A percentile compares a stretch with the other conserved stretches of the same genome.
Conservation (phyloP, 2,888 invertebrate species). For the Sphaerophoria taeniata region DNA sequence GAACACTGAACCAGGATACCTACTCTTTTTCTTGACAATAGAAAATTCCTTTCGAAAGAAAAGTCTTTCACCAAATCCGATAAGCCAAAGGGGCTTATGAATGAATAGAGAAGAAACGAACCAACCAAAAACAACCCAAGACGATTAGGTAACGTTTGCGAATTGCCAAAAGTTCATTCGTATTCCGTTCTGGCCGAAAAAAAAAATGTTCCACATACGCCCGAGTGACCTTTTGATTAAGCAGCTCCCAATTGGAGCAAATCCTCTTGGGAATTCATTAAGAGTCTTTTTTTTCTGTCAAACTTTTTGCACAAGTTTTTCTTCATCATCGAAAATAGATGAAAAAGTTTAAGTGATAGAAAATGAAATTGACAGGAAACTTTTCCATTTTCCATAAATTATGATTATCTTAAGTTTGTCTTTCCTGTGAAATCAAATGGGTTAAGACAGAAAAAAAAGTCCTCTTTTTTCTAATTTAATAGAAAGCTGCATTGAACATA, state of each 20-base stretch:
- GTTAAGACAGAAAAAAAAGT: slow-evolving; percentile 24
- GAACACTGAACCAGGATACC: not conserved
- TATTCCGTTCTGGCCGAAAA: not conserved
- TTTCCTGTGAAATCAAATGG: slow-evolving; percentile 43
- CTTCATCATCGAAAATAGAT: not conserved
- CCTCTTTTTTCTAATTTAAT: slow-evolving; percentile 25
- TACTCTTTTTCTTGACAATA: not conserved
- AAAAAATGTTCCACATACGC: slow-evolving; percentile 40
- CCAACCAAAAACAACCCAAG: not conserved
- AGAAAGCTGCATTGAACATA: slow-evolving; percentile 47
- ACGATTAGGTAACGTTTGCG: slow-evolving; percentile 23
- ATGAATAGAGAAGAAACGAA: not conserved
- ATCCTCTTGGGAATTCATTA: slow-evolving; percentile 40
- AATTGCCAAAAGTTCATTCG: slow-evolving; percentile 23
- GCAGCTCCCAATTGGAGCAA: slow-evolving; percentile 1
- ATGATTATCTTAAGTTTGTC: slow-evolving; percentile 21
- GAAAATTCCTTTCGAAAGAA: not conserved
- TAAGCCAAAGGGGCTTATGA: slow-evolving; percentile 18
- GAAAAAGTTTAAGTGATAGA: slow-evolving; percentile 3
- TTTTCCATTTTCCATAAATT: slow-evolving; percentile 55
- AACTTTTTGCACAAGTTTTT: not conserved
- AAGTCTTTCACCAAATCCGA: not conserved
- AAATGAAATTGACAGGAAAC: slow-evolving; percentile 5
- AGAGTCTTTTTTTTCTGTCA: slow-evolving; percentile 1
- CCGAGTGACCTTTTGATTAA: slow-evolving; percentile 42